Evolutionary conservation across 2,888 invertebrate genomes (phyloP).

Genomic region (Acleris sparsana): DNA sequence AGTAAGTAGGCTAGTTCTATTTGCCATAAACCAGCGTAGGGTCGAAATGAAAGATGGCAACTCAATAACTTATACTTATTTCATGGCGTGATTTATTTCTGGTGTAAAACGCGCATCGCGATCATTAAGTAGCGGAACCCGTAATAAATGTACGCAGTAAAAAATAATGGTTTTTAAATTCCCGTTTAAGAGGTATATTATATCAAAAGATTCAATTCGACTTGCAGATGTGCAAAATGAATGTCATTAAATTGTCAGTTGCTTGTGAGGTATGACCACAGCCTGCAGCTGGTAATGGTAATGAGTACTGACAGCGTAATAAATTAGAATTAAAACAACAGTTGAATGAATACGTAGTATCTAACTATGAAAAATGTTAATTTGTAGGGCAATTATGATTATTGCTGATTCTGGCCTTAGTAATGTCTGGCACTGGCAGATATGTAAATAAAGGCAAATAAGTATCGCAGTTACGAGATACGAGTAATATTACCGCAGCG

Average conservation of each 20-base stretch:
- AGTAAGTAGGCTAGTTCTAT: neutral
- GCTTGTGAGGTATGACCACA: conserved; percentile 22
- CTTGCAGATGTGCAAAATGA: conserved; percentile 40
- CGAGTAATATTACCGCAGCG: conserved; percentile 35
- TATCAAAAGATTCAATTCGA: conserved; percentile 40
- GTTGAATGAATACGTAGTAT: neutral
- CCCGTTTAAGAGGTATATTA: conserved; percentile 37
- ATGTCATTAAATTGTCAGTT: conserved; percentile 45
- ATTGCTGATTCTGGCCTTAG: too few relatives aligned
- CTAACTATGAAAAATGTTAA: too few relatives aligned
- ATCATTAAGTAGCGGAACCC: conserved; percentile 22
- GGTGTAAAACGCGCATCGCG: conserved; percentile 14
- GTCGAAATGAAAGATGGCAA: neutral
- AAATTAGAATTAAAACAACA: conserved; percentile 3
- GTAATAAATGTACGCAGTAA: conserved; percentile 31
- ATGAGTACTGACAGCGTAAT: conserved; percentile 9
- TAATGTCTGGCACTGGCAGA: neutral
- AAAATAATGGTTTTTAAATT: conserved; percentile 41
- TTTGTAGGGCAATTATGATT: too few relatives aligned
- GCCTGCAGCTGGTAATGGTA: conserved; percentile 33
- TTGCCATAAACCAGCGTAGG: conserved; percentile 1
- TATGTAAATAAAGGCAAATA: conserved; percentile 20
- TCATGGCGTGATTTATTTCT: neutral
- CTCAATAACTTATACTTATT: neutral
- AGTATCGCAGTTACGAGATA: conserved; percentile 24